Conservation (phyloP, 2,888 invertebrate genomes). For the Torymus texanus region DNA sequence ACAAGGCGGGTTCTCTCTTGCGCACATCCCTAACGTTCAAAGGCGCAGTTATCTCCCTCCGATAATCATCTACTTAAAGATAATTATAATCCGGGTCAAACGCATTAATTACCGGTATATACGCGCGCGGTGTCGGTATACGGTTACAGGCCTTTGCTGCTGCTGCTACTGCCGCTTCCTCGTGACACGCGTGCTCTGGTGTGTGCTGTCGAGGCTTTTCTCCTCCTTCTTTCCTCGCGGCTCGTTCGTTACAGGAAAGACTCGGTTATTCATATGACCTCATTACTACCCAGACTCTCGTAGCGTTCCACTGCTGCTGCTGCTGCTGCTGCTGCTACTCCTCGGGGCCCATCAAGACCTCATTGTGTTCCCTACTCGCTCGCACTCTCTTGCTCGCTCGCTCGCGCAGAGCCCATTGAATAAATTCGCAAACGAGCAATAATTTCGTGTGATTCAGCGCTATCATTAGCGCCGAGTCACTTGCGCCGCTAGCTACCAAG, state of each 20-base stretch:
- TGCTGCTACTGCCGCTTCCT: neutral
- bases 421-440: constrained; percentile 51
- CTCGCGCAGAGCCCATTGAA: constrained; percentile 28
- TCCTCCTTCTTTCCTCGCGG: constrained; percentile 7
- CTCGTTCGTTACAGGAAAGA: constrained; percentile 39
- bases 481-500: neutral
- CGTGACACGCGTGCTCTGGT: neutral
- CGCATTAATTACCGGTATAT: constrained; percentile 30
- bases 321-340: too few species aligned
- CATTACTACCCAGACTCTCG: constrained; percentile 22
- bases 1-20: neutral
- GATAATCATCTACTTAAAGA: constrained; percentile 19
- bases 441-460: constrained; percentile 38
- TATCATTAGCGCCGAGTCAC: constrained; percentile 37
- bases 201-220: neutral
- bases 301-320: neutral
- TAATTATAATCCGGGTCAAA: constrained; percentile 36
- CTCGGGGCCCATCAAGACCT: constrained; percentile 31
- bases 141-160: neutral
- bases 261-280: constrained; percentile 48
- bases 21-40: neutral
- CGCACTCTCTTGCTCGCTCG: neutral
- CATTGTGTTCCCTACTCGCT: constrained; percentile 13
- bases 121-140: too few species aligned
- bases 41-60: neutral